Evolutionary conservation across 2,888 invertebrate genomes (phyloP).

Genomic region (Melanotus villosus): DNA sequence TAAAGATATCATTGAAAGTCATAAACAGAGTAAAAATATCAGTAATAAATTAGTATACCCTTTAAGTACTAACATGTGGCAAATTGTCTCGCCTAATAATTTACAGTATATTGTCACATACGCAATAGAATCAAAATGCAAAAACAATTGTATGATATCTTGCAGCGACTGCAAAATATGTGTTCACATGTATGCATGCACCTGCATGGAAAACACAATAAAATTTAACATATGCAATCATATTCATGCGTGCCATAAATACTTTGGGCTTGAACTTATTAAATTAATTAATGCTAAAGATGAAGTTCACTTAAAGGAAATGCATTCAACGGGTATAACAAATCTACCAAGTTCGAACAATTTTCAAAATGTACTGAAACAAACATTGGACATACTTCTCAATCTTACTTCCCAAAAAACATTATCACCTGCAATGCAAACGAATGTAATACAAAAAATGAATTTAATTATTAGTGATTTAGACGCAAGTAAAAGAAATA

Average conservation of each 20-base stretch:
- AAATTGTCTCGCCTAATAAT: neutral
- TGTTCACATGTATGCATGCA: conserved; percentile 28
- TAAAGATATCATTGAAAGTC: conserved; percentile 28
- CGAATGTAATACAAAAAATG: no score
- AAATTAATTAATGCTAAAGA: no score
- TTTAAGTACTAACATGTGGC: neutral
- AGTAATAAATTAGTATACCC: neutral
- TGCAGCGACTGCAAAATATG: conserved; percentile 28
- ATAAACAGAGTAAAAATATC: neutral
- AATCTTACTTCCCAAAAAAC: no score
- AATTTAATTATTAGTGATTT: no score
- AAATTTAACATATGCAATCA: conserved; percentile 37
- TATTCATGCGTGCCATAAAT: neutral
- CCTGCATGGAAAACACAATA: conserved; percentile 32
- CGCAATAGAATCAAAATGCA: neutral
- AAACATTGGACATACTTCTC: no score
- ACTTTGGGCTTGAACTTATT: neutral
- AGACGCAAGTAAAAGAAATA: no score
- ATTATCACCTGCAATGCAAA: no score
- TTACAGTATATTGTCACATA: neutral
- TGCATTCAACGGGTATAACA: no score
- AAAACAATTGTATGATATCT: conserved; percentile 17
- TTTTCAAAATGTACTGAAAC: no score
- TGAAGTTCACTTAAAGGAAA: no score
- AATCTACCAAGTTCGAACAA: no score